Evolutionary conservation across 2,797 vertebrate species (phyloP).

Genomic region (Gymnodraco acuticeps): DNA sequence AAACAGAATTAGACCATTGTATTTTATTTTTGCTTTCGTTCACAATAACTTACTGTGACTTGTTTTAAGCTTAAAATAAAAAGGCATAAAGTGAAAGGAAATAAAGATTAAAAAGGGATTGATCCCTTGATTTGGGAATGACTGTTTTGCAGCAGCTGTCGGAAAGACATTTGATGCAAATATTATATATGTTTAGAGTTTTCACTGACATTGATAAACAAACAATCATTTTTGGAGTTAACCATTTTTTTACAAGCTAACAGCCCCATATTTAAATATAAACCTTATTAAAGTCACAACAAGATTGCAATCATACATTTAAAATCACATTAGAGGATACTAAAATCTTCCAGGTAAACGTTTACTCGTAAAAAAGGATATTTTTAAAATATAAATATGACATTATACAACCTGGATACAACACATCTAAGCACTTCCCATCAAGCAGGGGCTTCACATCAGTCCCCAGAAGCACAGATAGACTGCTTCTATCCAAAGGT

Average conservation of each 20-base stretch:
- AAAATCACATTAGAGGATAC: not conserved
- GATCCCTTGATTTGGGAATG: not conserved
- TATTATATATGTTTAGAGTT: not conserved
- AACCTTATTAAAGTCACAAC: not conserved
- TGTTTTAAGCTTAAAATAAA: not conserved
- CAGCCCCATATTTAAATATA: not conserved
- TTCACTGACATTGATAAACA: conserved; percentile 4
- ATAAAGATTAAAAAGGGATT: not conserved
- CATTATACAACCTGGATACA: no score
- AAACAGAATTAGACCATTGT: not conserved
- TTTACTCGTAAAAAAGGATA: not conserved
- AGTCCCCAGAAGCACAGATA: no score
- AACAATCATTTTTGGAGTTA: not conserved
- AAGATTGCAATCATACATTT: not conserved
- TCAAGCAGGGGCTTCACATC: no score
- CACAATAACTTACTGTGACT: not conserved
- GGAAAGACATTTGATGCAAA: not conserved
- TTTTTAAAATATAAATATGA: not conserved
- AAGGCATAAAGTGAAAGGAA: not conserved
- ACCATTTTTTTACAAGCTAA: not conserved
- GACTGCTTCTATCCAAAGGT: no score
- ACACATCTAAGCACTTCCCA: no score
- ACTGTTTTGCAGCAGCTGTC: conserved; percentile 7
- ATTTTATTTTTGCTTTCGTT: not conserved
- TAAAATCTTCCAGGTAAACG: not conserved